Conservation (phyloP, 2,113 vertebrate species). For the Brevimyrus niger region DNA sequence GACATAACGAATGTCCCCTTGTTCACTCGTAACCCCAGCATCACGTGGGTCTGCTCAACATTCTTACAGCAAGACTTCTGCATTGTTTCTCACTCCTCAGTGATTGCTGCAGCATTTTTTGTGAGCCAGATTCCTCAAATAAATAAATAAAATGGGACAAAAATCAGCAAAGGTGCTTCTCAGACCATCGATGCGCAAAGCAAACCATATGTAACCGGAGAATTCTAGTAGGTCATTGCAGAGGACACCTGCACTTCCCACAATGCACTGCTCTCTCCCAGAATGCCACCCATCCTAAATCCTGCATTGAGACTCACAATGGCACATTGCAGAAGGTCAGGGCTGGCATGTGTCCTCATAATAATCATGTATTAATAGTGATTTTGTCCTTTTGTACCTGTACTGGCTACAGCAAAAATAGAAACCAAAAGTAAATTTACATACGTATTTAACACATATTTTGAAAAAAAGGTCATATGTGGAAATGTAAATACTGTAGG, state of each 20-base stretch:
- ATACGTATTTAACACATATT: background rate
- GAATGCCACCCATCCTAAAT: background rate
- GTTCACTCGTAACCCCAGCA: background rate
- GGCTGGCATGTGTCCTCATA: background rate
- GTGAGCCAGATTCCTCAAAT: background rate
- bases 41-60: background rate
- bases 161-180: background rate
- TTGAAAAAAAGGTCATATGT: background rate
- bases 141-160: background rate
- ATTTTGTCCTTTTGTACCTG: background rate
- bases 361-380: background rate
- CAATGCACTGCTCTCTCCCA: background rate
- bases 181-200: background rate
- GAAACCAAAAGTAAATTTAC: background rate
- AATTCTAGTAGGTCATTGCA: background rate
- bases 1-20: background rate
- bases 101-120: background rate
- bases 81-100: background rate
- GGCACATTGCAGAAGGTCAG: background rate
- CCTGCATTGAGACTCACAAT: background rate
- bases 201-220: background rate
- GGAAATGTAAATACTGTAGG: background rate
- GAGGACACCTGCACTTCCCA: background rate
- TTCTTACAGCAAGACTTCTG: background rate
- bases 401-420: background rate